Conservation (phyloP, 2,113 vertebrate species). For the Himantopus leucocephalus region DNA sequence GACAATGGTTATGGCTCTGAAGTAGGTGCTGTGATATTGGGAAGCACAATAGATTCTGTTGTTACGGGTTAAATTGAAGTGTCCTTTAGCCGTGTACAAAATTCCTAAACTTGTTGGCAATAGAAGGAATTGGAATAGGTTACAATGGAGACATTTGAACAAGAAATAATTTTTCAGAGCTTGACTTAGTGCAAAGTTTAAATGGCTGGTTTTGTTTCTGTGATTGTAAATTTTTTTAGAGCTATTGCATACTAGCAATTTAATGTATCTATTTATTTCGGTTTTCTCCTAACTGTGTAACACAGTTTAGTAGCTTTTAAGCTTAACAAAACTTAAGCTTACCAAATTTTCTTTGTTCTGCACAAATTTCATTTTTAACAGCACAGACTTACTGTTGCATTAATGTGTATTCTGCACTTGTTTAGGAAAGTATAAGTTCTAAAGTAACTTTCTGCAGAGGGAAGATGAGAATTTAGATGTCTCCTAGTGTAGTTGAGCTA, state of each 20-base stretch:
- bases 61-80: not conserved
- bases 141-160: not conserved
- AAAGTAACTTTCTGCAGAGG: not conserved
- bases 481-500: not conserved
- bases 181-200: not conserved
- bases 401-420: not conserved
- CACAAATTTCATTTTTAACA: not conserved
- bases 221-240: not conserved
- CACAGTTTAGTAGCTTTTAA: not conserved
- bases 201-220: not conserved
- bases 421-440: not conserved
- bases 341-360: not conserved
- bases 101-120: not conserved
- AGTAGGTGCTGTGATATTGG: not conserved
- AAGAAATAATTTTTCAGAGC: not conserved
- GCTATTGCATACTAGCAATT: not conserved
- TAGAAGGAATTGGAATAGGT: not conserved
- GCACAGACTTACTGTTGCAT: not conserved
- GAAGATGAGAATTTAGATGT: not conserved
- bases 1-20: not conserved
- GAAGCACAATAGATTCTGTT: not conserved
- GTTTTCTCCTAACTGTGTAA: not conserved
- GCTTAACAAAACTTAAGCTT: not conserved
- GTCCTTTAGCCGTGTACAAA: not conserved
- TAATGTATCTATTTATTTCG: not conserved